phyloP scores from a whole-genome alignment of 2,888 invertebrate species.

The Hypercompe scribonia region DNA sequence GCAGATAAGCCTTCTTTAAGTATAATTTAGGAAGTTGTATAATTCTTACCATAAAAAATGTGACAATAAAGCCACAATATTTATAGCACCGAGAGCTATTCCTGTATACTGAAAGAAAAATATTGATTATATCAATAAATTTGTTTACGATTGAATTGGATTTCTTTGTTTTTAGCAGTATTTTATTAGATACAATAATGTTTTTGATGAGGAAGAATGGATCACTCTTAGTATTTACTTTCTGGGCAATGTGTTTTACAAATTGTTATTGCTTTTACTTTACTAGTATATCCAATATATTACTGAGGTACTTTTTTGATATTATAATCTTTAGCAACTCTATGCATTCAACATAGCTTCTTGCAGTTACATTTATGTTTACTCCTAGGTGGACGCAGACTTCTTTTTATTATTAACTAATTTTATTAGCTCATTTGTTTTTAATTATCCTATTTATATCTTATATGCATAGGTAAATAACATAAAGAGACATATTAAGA shows the following conservation, averaged over 20 bases:
- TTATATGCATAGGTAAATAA: not conserved
- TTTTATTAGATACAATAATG: conserved; percentile 6
- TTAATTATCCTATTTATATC: not conserved
- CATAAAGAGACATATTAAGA: not conserved
- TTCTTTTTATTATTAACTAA: not conserved
- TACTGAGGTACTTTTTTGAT: not conserved
- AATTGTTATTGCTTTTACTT: no score
- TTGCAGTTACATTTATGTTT: not conserved
- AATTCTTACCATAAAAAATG: conserved; percentile 8
- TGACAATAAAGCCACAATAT: conserved; percentile 8
- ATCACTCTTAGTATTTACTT: not conserved
- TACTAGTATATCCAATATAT: not conserved
- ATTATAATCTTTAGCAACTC: not conserved
- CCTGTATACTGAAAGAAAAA: conserved; percentile 2
- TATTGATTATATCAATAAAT: conserved; percentile 20
- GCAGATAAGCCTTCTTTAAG: not conserved
- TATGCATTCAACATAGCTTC: not conserved
- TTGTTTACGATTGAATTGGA: conserved; percentile 15
- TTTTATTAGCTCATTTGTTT: not conserved
- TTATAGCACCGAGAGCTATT: conserved; percentile 11
- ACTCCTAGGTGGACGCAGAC: not conserved
- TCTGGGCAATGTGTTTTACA: not conserved
- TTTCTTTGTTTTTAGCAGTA: conserved; percentile 20
- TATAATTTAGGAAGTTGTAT: not conserved
- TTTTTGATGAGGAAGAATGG: not conserved